Evolutionary conservation across 2,113 vertebrate species (phyloP).

Genomic region (Rhabdomys dilectus): DNA sequence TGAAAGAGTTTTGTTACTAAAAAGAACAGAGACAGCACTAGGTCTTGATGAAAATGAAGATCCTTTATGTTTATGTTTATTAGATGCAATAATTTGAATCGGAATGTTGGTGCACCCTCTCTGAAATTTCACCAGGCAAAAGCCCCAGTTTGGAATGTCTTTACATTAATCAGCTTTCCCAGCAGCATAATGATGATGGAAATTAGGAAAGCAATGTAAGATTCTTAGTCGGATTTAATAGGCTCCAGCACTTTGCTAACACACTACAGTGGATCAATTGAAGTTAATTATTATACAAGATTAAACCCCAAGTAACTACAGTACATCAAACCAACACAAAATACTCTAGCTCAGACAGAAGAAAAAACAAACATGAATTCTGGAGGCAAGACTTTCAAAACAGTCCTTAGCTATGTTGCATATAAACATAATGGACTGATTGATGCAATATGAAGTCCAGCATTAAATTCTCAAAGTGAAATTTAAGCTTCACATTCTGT

Average conservation of each 20-base stretch:
- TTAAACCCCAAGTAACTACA: slow-evolving; percentile 86
- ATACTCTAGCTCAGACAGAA: slow-evolving; percentile 69
- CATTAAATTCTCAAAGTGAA: slow-evolving; percentile 59
- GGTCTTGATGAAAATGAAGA: slow-evolving; percentile 63
- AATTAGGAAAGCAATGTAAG: slow-evolving; percentile 84
- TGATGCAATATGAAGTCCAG: slow-evolving; percentile 46
- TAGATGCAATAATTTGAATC: slow-evolving; percentile 79
- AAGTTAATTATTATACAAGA: slow-evolving; percentile 88
- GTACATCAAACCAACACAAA: slow-evolving; percentile 83
- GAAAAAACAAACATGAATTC: slow-evolving; percentile 76
- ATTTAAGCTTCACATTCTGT: slow-evolving; percentile 64
- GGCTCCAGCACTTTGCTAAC: slow-evolving; percentile 83
- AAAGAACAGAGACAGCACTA: slow-evolving; percentile 73
- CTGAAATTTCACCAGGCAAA: slow-evolving; percentile 80
- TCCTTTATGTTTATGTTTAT: slow-evolving; percentile 73
- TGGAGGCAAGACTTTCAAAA: slow-evolving; percentile 40
- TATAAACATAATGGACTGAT: slow-evolving; percentile 58
- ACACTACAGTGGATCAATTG: slow-evolving; percentile 85
- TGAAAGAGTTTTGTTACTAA: slow-evolving; percentile 73
- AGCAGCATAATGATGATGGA: slow-evolving; percentile 82
- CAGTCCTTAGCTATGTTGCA: slow-evolving; percentile 46
- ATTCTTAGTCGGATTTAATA: slow-evolving; percentile 86
- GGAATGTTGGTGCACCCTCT: slow-evolving; percentile 48
- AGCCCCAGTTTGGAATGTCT: slow-evolving; percentile 77
- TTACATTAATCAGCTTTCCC: slow-evolving; percentile 82